These are phyloP conservation scores for Drosophila baimaii DNA, from an alignment of 1,140 invertebrate genomes.

Conservation along the genomic window DNA sequence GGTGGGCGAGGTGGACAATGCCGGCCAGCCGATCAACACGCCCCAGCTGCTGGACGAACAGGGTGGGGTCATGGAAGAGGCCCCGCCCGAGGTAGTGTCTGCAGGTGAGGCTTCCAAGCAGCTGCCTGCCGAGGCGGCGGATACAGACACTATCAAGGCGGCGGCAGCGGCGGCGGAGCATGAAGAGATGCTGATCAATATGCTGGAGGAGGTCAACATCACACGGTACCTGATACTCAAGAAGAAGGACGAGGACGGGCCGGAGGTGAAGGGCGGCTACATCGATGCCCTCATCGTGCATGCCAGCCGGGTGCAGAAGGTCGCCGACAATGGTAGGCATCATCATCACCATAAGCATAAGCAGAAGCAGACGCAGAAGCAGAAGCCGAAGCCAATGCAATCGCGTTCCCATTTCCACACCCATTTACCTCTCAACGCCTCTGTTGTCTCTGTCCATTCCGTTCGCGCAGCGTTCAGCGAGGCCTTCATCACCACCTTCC, in stretches of 20 bases:
- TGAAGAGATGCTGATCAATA: constrained; percentile 80
- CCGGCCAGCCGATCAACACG: constrained; percentile 43
- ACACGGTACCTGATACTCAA: constrained; percentile 91
- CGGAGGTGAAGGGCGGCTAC: constrained; percentile 94
- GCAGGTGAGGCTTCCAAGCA: neutral
- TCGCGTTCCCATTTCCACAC: constrained; percentile 17
- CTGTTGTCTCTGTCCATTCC: constrained; percentile 57
- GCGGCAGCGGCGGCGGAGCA: constrained; percentile 76
- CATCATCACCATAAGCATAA: constrained; percentile 13
- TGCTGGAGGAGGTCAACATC: constrained; percentile 93
- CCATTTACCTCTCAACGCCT: constrained; percentile 45
- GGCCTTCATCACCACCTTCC: constrained; percentile 98
- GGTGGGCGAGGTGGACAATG: constrained; percentile 2
- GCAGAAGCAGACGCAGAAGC: constrained; percentile 14
- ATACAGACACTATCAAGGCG: no score
- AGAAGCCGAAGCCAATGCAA: neutral
- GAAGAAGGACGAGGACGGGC: constrained; percentile 92
- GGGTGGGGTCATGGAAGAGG: constrained; percentile 11
- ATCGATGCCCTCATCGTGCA: constrained; percentile 96
- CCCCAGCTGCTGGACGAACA: constrained; percentile 47
- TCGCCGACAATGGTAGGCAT: constrained; percentile 81
- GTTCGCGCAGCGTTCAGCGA: constrained; percentile 90
- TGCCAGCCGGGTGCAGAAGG: constrained; percentile 91
- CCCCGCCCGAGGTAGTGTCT: neutral
- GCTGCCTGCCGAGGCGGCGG: constrained; percentile 52